Conservation (phyloP, 1,140 invertebrate species). For the Episyrphus balteatus region DNA sequence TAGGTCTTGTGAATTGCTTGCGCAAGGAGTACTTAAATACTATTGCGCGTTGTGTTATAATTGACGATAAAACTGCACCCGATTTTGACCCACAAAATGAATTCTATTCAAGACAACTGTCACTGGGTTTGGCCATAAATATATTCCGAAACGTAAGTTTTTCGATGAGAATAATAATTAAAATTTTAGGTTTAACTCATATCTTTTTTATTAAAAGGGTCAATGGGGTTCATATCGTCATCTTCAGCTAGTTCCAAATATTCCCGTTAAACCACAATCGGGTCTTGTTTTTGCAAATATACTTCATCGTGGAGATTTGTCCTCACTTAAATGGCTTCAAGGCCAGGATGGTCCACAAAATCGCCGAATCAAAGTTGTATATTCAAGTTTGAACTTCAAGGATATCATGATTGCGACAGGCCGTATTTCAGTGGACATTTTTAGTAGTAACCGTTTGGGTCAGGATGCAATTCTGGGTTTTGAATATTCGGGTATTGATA, state of each 20-base stretch:
- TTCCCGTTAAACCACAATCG: slow-evolving; percentile 18
- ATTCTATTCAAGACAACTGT: slow-evolving; percentile 51
- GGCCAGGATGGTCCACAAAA: slow-evolving; percentile 38
- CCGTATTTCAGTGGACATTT: slow-evolving; percentile 52
- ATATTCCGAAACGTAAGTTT: slow-evolving; percentile 51
- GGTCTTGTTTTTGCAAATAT: slow-evolving; percentile 70
- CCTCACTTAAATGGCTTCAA: slow-evolving; percentile 72
- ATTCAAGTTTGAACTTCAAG: slow-evolving; percentile 61
- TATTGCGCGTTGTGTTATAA: slow-evolving; percentile 47
- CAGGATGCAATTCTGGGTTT: slow-evolving; percentile 61
- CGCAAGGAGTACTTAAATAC: slow-evolving; percentile 56
- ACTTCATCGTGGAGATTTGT: slow-evolving; percentile 69
- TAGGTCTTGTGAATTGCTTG: slow-evolving; percentile 73
- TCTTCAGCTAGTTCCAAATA: slow-evolving; percentile 40
- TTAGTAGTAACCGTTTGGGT: slow-evolving; percentile 41
- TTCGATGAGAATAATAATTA: neutral
- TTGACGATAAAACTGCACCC: slow-evolving; percentile 53
- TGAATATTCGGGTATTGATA: slow-evolving; percentile 54
- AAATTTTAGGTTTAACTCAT: neutral
- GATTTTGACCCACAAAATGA: slow-evolving; percentile 49
- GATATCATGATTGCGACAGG: slow-evolving; percentile 70
- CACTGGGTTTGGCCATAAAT: slow-evolving; percentile 72
- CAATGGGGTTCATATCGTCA: slow-evolving; percentile 75
- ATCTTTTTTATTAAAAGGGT: slow-evolving; percentile 36
- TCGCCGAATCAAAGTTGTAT: slow-evolving; percentile 45